Conservation (phyloP, 2,888 invertebrate species). For the Coelinius sp. region DNA sequence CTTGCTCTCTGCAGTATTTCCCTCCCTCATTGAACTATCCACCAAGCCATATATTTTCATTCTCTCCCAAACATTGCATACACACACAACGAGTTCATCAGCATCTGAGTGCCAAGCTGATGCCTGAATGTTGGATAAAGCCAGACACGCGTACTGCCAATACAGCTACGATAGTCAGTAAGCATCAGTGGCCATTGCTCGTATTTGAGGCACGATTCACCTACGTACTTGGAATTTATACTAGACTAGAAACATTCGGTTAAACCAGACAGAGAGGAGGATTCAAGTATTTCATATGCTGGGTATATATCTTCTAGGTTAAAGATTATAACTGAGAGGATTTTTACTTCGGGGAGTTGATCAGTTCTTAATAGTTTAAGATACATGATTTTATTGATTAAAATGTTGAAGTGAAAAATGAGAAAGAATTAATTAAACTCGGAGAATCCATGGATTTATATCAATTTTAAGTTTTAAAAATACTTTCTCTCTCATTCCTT, state of each 20-base stretch:
- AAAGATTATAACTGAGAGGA: neutral
- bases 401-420: slow-evolving; percentile 36
- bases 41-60: slow-evolving; percentile 12
- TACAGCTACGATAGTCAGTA: slow-evolving; percentile 11
- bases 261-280: neutral
- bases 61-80: neutral
- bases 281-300: slow-evolving; percentile 3
- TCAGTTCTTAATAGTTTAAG: neutral
- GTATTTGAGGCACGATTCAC: slow-evolving; percentile 57
- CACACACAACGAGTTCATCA: neutral
- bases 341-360: slow-evolving; percentile 5
- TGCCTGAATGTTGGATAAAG: slow-evolving; percentile 19
- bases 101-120: slow-evolving; percentile 16
- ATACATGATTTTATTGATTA: neutral
- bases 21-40: slow-evolving; percentile 4
- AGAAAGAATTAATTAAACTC: no score
- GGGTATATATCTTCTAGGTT: neutral
- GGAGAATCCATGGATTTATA: no score
- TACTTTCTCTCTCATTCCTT: neutral
- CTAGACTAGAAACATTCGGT: slow-evolving; percentile 22
- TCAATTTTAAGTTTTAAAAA: no score
- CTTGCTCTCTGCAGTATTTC: no score
- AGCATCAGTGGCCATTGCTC: slow-evolving; percentile 33
- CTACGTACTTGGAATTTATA: slow-evolving; percentile 55
- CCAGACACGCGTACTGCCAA: slow-evolving; percentile 27